Evolutionary conservation across 2,113 vertebrate species (phyloP).

Genomic region (Salvator merianae): DNA sequence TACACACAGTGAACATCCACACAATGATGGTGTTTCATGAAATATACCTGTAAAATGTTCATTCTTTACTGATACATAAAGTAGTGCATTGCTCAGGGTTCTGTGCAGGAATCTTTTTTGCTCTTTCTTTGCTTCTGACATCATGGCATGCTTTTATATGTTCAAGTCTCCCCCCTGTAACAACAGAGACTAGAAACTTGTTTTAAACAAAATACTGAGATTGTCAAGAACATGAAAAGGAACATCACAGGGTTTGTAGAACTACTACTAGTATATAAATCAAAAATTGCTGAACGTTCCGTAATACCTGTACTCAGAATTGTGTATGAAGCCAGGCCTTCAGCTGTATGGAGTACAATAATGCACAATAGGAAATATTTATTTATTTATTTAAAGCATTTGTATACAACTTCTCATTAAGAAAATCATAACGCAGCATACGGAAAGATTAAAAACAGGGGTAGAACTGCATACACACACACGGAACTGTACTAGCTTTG

Average conservation of each 20-base stretch:
- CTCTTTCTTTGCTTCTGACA: no score
- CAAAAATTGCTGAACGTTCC: background rate
- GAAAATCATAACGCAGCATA: no score
- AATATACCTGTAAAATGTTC: background rate
- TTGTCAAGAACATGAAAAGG: background rate
- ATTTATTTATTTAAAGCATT: no score
- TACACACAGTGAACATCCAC: background rate
- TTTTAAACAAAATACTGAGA: background rate
- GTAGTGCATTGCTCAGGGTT: background rate
- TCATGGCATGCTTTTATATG: no score
- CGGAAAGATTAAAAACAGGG: no score
- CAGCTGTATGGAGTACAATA: background rate
- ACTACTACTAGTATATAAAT: background rate
- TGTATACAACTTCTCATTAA: no score
- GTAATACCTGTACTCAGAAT: background rate
- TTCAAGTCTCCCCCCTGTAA: no score
- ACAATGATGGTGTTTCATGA: background rate
- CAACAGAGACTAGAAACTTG: no score
- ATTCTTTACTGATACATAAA: background rate
- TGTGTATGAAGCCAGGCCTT: background rate
- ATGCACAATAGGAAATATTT: background rate
- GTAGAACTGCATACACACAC: no score
- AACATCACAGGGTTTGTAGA: background rate
- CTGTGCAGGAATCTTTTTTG: no score
- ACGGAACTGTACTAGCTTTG: no score